Base-by-base conservation (phyloP, 2,888 invertebrate species). In the Cerastis leucographa region DNA sequence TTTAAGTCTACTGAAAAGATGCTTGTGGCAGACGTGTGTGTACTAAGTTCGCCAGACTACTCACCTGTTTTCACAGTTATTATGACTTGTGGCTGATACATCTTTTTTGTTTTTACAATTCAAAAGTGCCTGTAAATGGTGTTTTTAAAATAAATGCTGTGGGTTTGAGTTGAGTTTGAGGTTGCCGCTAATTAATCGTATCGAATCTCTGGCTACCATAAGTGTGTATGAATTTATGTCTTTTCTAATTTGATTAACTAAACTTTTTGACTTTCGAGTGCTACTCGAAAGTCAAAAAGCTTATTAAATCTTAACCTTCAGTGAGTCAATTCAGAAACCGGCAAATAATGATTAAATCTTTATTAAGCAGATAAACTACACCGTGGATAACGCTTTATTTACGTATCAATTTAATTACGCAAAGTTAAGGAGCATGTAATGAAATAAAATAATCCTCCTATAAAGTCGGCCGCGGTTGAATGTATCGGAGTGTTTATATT, bases 361-460 rank as follows among this genome's bases (percentile, higher is more conserved):
- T 42, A n/a, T 12, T 64, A 64, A n/a, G 8, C 14, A 42, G 40
- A n/a, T 42, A 64, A n/a, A 64, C n/a, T 64, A 40, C 42, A 64
- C 29, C 14, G 3, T 68, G 9, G 25, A 40, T 54, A 11, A 29
- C 40, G 51, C 56, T 9, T 40, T 59, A 62, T 73, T 46, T 11
- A 49, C 35, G 19, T 62, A 70, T 62, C 54, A 78, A 76, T 78
- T 80, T 76, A 85, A 82, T 80, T 68, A 69, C 66, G 61, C 67
- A 0, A 72, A 87, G 56, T 56, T 65, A 76, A 85, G 49, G 68
- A 78, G 56, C 69, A 73, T 82, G 66, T 87, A 85, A 76, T 44
- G n/a, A 61, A 77, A 74, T 87, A 74, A 77, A 79, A 68, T 72
- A 46, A 72, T 83, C 49, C 64, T 17, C 14, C 40, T 40, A 61